A percentile compares a stretch with the other conserved stretches of the same genome.
Conservation (phyloP, 2,113 vertebrate species). For the Monopterus albus region DNA sequence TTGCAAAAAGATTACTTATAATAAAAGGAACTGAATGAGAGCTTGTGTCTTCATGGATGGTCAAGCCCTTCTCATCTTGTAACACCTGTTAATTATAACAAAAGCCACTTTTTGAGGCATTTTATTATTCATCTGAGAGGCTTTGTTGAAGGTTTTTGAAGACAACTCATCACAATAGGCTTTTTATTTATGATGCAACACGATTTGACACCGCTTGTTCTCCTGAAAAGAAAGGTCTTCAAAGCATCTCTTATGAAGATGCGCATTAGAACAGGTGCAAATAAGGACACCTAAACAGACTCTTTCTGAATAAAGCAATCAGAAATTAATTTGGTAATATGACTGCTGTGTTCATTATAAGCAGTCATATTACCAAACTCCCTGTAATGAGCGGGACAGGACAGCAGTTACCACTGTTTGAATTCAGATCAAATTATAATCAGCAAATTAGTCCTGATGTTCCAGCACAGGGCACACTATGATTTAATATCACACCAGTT, state of each 20-base stretch:
- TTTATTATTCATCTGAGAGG: conserved; percentile 33
- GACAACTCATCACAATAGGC: conserved; percentile 25
- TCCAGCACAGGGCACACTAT: conserved; percentile 33
- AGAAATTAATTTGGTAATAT: conserved; percentile 53
- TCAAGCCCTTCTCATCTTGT: conserved; percentile 18
- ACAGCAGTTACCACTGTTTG: conserved; percentile 60
- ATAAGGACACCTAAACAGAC: conserved; percentile 36
- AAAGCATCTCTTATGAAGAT: conserved; percentile 22
- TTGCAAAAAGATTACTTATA: neutral
- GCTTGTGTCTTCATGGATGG: conserved; percentile 3
- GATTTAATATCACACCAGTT: conserved; percentile 45
- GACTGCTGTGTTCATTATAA: conserved; percentile 52
- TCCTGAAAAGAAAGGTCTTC: neutral
- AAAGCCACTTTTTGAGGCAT: neutral
- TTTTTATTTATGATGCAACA: conserved; percentile 41
- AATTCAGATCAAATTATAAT: conserved; percentile 65
- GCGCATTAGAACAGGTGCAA: conserved; percentile 18
- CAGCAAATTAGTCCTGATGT: conserved; percentile 56
- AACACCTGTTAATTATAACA: conserved; percentile 10
- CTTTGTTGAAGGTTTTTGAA: conserved; percentile 26
- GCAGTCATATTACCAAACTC: conserved; percentile 54
- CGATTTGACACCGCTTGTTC: conserved; percentile 40
- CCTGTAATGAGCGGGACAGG: conserved; percentile 63
- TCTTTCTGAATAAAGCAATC: conserved; percentile 58
- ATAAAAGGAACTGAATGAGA: conserved; percentile 6